Evolutionary conservation across 1,140 invertebrate species (phyloP), one percentile per base, ranked within the genome.

Genomic region (Hormaphis cornu): DNA sequence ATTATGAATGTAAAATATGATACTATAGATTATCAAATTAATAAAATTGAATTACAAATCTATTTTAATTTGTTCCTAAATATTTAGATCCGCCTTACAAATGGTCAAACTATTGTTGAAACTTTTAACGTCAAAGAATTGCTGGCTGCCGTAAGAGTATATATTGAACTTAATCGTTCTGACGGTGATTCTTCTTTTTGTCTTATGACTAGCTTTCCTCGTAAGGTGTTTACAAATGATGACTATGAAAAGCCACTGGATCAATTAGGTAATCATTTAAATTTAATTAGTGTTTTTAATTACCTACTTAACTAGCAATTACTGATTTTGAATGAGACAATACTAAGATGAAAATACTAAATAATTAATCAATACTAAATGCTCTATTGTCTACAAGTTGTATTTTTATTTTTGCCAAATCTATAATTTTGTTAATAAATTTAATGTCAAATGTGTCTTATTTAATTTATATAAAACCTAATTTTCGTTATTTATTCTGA

Each of bases 241-340:
- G 92, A 95, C 77, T 93, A 90, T 80, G 89, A 93, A 63, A 87
- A 87, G 75, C 89, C 91, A 18, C 80, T 96, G 56, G 86, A 89
- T 74, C 79, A 83, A 73, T 82, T 95, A 80, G 90, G 91, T 93
- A 66, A 66, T 16, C n/a, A 33, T 54, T 26, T 1, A 63, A 20
- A 12, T 30, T 59, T 6, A 59, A 14, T n/a, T 42, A n/a, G 1
- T n/a, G 4, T n/a, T 42, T 33, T 33, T 33, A 33, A 6, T 33
- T 33, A 33, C 9, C 30, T 33, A 33, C 5, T n/a, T 4, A 33
- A 4, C 9, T 33, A 33, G 9, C 4, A 33, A 33, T 33, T 33
- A 33, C 4, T 33, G 30, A 33, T 33, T 9, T 33, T n/a, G n/a
- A n/a, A n/a, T n/a, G n/a, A n/a, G n/a, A n/a, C n/a, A n/a, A n/a